These are phyloP conservation scores for Phaethornis superciliosus DNA, from an alignment of 2,113 vertebrate species.

Conservation along the genomic window DNA sequence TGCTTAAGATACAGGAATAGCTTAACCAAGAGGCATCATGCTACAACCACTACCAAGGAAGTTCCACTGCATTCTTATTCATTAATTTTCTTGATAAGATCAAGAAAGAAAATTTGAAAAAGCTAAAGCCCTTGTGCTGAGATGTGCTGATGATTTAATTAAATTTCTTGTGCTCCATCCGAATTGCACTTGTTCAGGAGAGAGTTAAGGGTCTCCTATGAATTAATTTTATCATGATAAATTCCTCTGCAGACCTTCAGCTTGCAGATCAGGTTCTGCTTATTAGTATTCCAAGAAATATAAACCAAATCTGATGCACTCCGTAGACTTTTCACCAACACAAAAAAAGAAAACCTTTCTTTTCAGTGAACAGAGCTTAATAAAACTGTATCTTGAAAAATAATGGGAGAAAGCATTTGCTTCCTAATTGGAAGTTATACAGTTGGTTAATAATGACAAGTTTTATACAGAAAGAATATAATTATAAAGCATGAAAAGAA, in stretches of 20 bases:
- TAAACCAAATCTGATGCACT: conserved; percentile 20
- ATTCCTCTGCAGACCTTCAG: conserved; percentile 26
- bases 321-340: not conserved
- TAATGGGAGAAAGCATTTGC: not conserved
- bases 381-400: conserved; percentile 13
- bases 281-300: conserved; percentile 41
- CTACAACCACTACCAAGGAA: not conserved
- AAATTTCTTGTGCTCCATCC: conserved; percentile 10
- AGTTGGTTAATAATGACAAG: conserved; percentile 50
- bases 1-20: not conserved
- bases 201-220: not conserved
- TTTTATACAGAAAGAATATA: conserved; percentile 29
- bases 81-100: conserved; percentile 31
- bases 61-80: not conserved
- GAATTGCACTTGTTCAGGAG: not conserved
- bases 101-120: conserved; percentile 41
- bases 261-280: conserved; percentile 32
- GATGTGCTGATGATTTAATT: conserved; percentile 53
- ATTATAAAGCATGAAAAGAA: conserved; percentile 35
- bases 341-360: conserved; percentile 22
- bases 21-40: not conserved
- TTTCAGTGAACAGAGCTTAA: conserved; percentile 28
- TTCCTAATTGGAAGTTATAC: conserved; percentile 47
- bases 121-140: not conserved
- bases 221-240: conserved; percentile 33